Percentiles rank a stretch among this genome's conserved stretches.
These are phyloP conservation scores for Nibea albiflora DNA, from an alignment of 2,113 vertebrate species.

Conservation along the genomic window DNA sequence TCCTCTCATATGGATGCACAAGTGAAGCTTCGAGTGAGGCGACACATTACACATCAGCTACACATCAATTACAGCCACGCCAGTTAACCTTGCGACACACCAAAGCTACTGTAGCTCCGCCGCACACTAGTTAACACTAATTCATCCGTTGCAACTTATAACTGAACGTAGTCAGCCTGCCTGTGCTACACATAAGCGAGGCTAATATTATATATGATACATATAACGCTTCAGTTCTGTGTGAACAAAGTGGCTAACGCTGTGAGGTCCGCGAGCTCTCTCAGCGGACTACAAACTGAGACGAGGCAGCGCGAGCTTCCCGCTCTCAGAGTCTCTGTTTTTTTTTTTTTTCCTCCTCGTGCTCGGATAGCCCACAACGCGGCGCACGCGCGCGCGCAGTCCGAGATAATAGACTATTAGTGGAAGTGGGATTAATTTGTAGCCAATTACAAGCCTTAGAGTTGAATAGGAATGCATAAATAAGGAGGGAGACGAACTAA, in stretches of 20 bases:
- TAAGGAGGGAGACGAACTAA: slow-evolving; percentile 59
- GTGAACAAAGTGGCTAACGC: neutral
- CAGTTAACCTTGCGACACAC: slow-evolving; percentile 35
- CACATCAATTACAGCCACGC: slow-evolving; percentile 44
- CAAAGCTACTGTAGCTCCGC: neutral
- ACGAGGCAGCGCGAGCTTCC: neutral
- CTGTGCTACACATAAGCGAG: neutral
- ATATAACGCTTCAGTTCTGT: no score
- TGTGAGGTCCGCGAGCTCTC: neutral
- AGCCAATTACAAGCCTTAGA: slow-evolving; percentile 89
- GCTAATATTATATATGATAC: no score
- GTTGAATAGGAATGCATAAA: slow-evolving; percentile 90
- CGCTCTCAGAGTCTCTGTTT: neutral
- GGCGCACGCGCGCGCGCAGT: slow-evolving; percentile 67
- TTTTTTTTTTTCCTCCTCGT: slow-evolving; percentile 7
- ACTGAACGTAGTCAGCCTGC: neutral
- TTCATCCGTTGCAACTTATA: neutral
- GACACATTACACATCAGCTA: slow-evolving; percentile 33
- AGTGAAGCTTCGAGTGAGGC: slow-evolving; percentile 25
- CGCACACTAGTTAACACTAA: neutral
- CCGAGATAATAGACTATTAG: slow-evolving; percentile 86
- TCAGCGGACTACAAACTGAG: neutral
- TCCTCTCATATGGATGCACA: slow-evolving; percentile 49
- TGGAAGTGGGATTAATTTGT: slow-evolving; percentile 90
- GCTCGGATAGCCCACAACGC: slow-evolving; percentile 38